These are phyloP conservation scores for Montipora efflorescens DNA, from an alignment of 64 coral and sea anemone species.

Conservation along the genomic window DNA sequence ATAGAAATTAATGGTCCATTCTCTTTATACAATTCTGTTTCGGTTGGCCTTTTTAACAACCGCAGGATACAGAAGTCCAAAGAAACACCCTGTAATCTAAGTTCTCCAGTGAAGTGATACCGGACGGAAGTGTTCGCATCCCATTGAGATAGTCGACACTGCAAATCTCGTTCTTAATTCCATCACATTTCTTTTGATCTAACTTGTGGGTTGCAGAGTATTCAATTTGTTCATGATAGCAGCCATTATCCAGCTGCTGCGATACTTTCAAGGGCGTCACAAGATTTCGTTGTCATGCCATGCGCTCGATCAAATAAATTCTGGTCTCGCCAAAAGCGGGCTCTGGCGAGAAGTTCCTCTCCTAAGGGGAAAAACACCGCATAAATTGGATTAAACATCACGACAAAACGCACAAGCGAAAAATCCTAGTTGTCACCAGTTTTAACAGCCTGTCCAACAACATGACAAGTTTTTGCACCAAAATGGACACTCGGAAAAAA, in stretches of 20 bases:
- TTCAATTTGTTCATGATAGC: too few relatives aligned
- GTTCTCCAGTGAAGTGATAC: background rate
- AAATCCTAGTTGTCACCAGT: too few relatives aligned
- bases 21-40: background rate
- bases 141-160: too few relatives aligned
- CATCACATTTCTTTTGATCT: background rate
- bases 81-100: background rate
- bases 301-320: conserved; percentile 76
- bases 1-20: background rate
- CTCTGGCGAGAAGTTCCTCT: conserved; percentile 88
- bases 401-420: too few relatives aligned
- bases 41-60: background rate
- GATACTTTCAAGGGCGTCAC: conserved; percentile 82
- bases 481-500: too few relatives aligned
- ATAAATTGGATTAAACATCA: too few relatives aligned
- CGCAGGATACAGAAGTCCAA: background rate
- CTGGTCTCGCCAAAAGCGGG: conserved; percentile 93
- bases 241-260: background rate
- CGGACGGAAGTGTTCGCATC: too few relatives aligned
- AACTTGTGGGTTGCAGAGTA: background rate
- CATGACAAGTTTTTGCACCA: too few relatives aligned
- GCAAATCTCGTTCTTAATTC: too few relatives aligned
- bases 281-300: conserved; percentile 76
- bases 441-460: too few relatives aligned
- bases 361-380: conserved; percentile 27